phyloP scores from a whole-genome alignment of 2,888 invertebrate genomes.

The Megamerina dolium region DNA sequence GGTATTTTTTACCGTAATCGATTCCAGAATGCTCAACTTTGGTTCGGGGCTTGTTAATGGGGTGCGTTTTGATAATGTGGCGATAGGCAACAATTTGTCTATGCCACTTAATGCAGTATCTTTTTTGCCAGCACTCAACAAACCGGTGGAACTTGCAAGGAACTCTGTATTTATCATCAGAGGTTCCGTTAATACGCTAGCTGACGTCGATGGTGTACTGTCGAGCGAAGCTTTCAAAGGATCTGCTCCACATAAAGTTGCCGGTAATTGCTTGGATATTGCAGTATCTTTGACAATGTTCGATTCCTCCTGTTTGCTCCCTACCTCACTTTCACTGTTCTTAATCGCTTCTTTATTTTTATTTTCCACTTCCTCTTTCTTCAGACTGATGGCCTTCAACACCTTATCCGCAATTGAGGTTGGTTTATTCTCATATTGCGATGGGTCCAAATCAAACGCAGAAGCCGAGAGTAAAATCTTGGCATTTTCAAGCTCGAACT shows the following conservation, averaged over 20 bases:
- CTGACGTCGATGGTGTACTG: slow-evolving; percentile 4
- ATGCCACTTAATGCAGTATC: neutral
- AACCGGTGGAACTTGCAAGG: slow-evolving; percentile 9
- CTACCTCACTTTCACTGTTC: slow-evolving; percentile 32
- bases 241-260: slow-evolving; percentile 14
- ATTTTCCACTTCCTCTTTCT: slow-evolving; percentile 52
- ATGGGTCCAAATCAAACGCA: slow-evolving; percentile 42
- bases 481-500: slow-evolving; percentile 45
- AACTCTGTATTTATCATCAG: slow-evolving; percentile 37
- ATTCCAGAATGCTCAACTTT: slow-evolving; percentile 43
- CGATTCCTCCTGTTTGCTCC: slow-evolving; percentile 3
- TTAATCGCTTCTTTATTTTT: slow-evolving; percentile 49
- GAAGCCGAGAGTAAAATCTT: slow-evolving; percentile 43
- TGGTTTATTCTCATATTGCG: slow-evolving; percentile 44
- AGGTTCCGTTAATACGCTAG: slow-evolving; percentile 31
- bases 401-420: slow-evolving; percentile 61
- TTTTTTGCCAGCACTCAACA: slow-evolving; percentile 21
- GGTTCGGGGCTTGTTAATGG: slow-evolving; percentile 42
- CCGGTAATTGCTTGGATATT: slow-evolving; percentile 13
- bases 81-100: slow-evolving; percentile 2
- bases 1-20: slow-evolving; percentile 52
- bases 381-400: slow-evolving; percentile 55
- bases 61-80: slow-evolving; percentile 26
- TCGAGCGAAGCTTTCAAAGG: slow-evolving; percentile 10
- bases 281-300: slow-evolving; percentile 11